Base-by-base conservation (phyloP, 53 echinoderm and acorn worm genomes). In the Crossaster papposus region DNA sequence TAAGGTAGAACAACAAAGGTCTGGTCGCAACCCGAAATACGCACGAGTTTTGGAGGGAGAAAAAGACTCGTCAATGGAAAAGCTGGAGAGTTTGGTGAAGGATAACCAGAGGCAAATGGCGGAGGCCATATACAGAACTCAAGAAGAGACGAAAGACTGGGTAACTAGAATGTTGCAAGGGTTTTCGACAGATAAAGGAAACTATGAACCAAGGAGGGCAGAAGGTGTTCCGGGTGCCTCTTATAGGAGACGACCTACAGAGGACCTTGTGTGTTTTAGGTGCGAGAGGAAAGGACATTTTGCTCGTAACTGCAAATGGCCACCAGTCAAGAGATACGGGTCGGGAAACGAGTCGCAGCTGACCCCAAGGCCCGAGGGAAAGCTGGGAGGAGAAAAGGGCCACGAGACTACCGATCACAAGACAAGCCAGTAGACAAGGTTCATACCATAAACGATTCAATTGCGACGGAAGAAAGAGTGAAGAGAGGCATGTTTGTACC, bases 331-430 rank as follows among this genome's bases (percentile, higher is more conserved):
- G 26, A 71, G 51, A 17, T 28, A 22, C 3, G 5, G 63, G 72
- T 81, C 82, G 84, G 90, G 65, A 90, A 90, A 90, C 90, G 83
- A 18, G 2, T 7, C 20, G 63, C 90, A 90, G 84, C 90, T 36
- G 55, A 74, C 90, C 63, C 83, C 11, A 51, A 34, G 77, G 77
- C 91, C 84, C 84, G 78, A 58, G 83, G 91, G 91, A 64, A 75
- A 36, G 84, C 84, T 90, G 91, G 78, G 36, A 13, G 30, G 24
- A 33, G n/a, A 75, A 4, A 10, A 72, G 83, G 90, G 90, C 63
- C 81, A 30, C n/a, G n/a, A 82, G 35, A 82, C 35, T 11, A 23
- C 0, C 36, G 34, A 20, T 12, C 36, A 44, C 65, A 30, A 18
- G 62, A 29, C 30, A 80, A 54, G 7, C 31, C 28, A 30, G 31